phyloP scores from a whole-genome alignment of 2,797 vertebrate species.

The Fistularia tabacaria region DNA sequence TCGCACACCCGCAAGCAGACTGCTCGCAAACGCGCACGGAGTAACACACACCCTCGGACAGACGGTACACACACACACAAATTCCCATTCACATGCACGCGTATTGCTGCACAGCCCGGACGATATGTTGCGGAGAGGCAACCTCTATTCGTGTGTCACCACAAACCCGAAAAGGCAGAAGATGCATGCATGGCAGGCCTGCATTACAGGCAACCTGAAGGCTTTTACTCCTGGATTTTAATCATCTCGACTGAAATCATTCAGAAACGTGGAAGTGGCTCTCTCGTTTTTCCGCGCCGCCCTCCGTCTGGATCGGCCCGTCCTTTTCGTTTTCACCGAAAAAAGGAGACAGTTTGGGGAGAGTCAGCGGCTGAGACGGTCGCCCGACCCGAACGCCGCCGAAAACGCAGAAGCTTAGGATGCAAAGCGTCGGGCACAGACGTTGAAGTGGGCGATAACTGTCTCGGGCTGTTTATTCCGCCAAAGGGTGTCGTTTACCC shows the following conservation, averaged over 20 bases:
- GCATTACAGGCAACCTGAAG: slow-evolving; percentile 13
- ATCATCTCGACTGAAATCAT: slow-evolving; percentile 3
- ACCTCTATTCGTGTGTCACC: slow-evolving; percentile 9
- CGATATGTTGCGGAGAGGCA: slow-evolving; percentile 19
- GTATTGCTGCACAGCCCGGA: slow-evolving; percentile 22
- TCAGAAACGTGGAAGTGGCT: too few species aligned
- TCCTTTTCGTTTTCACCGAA: too few species aligned
- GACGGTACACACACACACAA: slow-evolving; percentile 59
- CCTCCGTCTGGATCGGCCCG: too few species aligned
- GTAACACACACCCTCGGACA: slow-evolving; percentile 30
- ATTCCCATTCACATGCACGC: slow-evolving; percentile 45
- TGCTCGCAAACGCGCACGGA: slow-evolving; percentile 32
- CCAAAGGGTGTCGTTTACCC: slow-evolving; percentile 16
- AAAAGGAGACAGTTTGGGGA: too few species aligned
- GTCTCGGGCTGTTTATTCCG: slow-evolving; percentile 38
- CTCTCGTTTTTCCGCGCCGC: too few species aligned
- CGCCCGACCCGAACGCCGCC: too few species aligned
- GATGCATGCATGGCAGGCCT: slow-evolving; percentile 8
- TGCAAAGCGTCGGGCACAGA: slow-evolving; percentile 47
- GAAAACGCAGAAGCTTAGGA: slow-evolving; percentile 17
- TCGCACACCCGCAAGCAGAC: slow-evolving; percentile 58
- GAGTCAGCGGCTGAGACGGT: too few species aligned
- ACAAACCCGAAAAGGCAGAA: slow-evolving; percentile 4
- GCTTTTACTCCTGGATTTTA: slow-evolving; percentile 24
- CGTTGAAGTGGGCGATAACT: slow-evolving; percentile 43